Base-by-base conservation (phyloP, 2,797 vertebrate genomes). In the Tenualosa ilisha region DNA sequence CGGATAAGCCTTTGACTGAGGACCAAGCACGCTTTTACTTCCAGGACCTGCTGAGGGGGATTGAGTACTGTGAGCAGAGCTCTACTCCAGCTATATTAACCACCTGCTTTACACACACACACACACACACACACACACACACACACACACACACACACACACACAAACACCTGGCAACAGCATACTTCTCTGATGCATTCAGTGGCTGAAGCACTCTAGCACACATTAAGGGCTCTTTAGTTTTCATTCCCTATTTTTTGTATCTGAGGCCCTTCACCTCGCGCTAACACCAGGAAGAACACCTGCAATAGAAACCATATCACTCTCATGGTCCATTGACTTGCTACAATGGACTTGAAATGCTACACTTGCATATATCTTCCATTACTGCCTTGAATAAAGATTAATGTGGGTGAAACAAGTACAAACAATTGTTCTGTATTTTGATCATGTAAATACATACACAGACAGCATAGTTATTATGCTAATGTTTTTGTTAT, bases 11-110 rank as follows among this genome's bases (percentile, higher is more conserved):
- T 2, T 96, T 99, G 84, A 97, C 97, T 0, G 98, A 98, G 92
- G 96, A 98, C 91, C 97, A 98, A 93, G 97, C 97, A 37, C 97
- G 98, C 2, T 99, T 99, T 93, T 99, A 99, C 95, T 99, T 99
- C 94, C 97, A 98, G 92, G 98, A 99, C 91, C 94, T 99, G 86
- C 97, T 99, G 92, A 97, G 97, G 94, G 98, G 98, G 94, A 99
- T 99, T 0, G 98, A 99, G 92, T 99, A 98, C 89, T 91, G 98
- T 99, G 92, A 98, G 98, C 95, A 43, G 24, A 31, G 37, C 22
- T 49, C 22, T 65, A 49, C 53, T 46, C 31, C 31, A 17, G 7
- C 65, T 11, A 15, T 72, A 2, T 24, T 17, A 46, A 43, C 72
- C 72, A 43, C 72, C 72, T 79, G 37, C 43, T 46, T 43, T 79